Conservation (phyloP, 2,888 invertebrate genomes). For the Rhagonycha fulva region DNA sequence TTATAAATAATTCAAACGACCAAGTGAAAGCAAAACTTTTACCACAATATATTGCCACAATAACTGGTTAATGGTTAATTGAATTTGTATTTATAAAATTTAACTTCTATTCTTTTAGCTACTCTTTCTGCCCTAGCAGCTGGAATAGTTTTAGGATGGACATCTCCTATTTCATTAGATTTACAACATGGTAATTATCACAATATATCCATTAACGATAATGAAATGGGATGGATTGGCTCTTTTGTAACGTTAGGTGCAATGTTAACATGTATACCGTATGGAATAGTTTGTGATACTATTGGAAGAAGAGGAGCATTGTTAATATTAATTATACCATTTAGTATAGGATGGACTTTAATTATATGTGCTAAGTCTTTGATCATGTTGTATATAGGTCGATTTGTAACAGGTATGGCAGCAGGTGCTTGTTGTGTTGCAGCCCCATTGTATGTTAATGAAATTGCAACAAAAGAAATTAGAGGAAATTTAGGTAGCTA, state of each 20-base stretch:
- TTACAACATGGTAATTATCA: conserved; percentile 58
- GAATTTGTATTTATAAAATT: neutral
- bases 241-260: conserved; percentile 76
- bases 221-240: conserved; percentile 74
- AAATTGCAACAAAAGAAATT: conserved; percentile 82
- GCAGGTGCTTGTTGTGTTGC: conserved; percentile 83
- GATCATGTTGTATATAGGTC: conserved; percentile 66
- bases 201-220: conserved; percentile 56
- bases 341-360: conserved; percentile 73
- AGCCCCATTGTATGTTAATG: conserved; percentile 83
- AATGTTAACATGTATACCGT: conserved; percentile 72
- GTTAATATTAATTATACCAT: conserved; percentile 67
- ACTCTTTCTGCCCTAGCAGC: conserved; percentile 79
- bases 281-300: conserved; percentile 68
- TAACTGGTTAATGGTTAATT: conserved; percentile 58
- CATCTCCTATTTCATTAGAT: conserved; percentile 68
- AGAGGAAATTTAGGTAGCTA: conserved; percentile 85
- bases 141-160: conserved; percentile 79
- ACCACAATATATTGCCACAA: conserved; percentile 68
- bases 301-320: conserved; percentile 75
- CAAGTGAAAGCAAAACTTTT: conserved; percentile 51
- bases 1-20: neutral
- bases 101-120: conserved; percentile 57
- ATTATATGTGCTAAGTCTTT: conserved; percentile 71
- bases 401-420: conserved; percentile 74